Evolutionary conservation across 92 coral and sea anemone genomes (phyloP).

Genomic region (Paramuricea clavata): DNA sequence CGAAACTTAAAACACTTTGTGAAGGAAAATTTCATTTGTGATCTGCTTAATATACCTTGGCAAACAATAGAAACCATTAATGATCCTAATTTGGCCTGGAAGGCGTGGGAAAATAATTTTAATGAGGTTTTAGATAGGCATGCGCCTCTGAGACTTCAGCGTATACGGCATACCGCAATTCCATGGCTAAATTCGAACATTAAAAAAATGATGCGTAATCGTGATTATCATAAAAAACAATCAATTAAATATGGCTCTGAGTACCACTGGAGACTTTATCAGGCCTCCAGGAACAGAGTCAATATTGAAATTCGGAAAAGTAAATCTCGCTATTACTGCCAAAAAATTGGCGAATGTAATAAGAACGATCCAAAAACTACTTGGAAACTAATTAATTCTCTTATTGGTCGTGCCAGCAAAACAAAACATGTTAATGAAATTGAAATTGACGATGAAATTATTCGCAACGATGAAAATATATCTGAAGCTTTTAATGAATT

Average conservation of each 20-base stretch:
- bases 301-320: constrained; percentile 43
- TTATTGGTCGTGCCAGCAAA: constrained; percentile 22
- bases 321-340: constrained; percentile 25
- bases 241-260: constrained; percentile 1
- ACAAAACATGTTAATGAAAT: constrained; percentile 10
- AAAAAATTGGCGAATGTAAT: not conserved
- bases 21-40: constrained; percentile 25
- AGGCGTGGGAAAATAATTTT: constrained; percentile 42
- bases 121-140: constrained; percentile 42
- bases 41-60: constrained; percentile 40
- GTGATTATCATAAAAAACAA: constrained; percentile 47
- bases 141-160: constrained; percentile 53
- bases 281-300: constrained; percentile 51
- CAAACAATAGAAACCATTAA: constrained; percentile 21
- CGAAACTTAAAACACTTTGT: constrained; percentile 45
- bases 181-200: constrained; percentile 51
- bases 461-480: constrained; percentile 23
- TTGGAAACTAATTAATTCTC: constrained; percentile 4
- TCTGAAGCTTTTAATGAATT: constrained; percentile 10
- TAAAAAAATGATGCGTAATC: constrained; percentile 32
- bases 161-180: constrained; percentile 29
- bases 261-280: constrained; percentile 48
- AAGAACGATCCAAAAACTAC: not conserved
- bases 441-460: constrained; percentile 39
- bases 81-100: constrained; percentile 59